Base-by-base conservation (phyloP, 2,888 invertebrate species). In the Nomada hirtipes region DNA sequence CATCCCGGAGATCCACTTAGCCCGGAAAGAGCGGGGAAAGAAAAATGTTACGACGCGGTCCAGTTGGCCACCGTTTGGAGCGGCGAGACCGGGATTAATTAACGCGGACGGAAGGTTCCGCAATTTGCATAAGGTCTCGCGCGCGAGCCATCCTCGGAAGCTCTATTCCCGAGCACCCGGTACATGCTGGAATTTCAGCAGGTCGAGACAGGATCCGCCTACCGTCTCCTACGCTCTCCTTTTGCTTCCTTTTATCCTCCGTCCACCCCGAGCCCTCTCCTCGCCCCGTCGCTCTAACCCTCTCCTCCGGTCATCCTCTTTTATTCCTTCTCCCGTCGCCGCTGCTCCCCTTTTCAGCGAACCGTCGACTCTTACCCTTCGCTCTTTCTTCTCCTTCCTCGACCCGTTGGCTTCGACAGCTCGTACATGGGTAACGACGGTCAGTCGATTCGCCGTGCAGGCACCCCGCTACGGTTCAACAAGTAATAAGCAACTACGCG, bases 181-280 rank as follows among this genome's bases (percentile, higher is more conserved):
- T 89, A 90, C 84, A 89, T 78, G 76, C 67, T 82, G 87, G 87
- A 90, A 88, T 90, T 90, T 87, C 87, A 85, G 77, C 84, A 84
- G 86, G 84, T 79, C 87, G 83, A 88, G 86, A 87, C 88, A 80
- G 84, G 82, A 85, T 84, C 88, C 88, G 83, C 86, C 88, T 85
- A 86, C 86, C 82, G 64, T 81, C 79, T 78, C 61, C 71, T 77
- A 64, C 59, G 61, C 74, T 59, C 53, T 63, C 68, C 55, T 81
- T 78, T 69, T 71, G 29, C 64, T 72, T 78, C 76, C 69, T 82
- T 85, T 79, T 75, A 47, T 57, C 60, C 68, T 44, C 47, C 52
- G 13, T 29, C 36, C 59, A 7, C 7, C 36, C 52, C 20, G 57
- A 64, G 47, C 74, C 36, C 68, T n/a, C 36, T 63, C 76, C 60